A percentile compares a stretch with the other conserved stretches of the same genome.
phyloP scores from a whole-genome alignment of 2,113 vertebrate genomes.

The Pantherophis guttatus region DNA sequence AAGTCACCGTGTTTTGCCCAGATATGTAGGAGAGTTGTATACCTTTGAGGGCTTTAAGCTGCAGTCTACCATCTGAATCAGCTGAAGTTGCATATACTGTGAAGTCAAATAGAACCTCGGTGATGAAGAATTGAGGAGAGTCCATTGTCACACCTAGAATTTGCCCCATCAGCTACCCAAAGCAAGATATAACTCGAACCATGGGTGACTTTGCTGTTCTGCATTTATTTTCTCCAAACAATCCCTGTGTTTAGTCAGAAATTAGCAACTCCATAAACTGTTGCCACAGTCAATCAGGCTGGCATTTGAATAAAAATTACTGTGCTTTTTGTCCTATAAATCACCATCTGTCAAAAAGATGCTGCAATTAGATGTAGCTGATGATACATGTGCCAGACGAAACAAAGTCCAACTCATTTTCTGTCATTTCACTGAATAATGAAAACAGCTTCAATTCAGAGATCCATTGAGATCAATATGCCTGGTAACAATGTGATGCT shows the following conservation, averaged over 20 bases:
- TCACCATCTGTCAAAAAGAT: not conserved
- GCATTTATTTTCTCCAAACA: conserved; percentile 44
- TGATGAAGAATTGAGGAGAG: not conserved
- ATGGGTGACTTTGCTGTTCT: not conserved
- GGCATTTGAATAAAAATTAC: not conserved
- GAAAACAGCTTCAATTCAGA: conserved; percentile 29
- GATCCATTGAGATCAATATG: conserved; percentile 2
- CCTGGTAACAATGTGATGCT: conserved; percentile 3
- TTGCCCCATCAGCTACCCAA: not conserved
- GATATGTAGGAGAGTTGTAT: not conserved
- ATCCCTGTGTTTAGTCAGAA: conserved; percentile 32
- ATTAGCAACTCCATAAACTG: conserved; percentile 22
- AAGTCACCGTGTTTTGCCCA: not conserved
- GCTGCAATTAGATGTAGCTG: conserved; percentile 18
- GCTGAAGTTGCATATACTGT: not conserved
- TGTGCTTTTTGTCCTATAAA: conserved; percentile 21
- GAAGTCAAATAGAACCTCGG: not conserved
- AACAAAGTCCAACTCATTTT: conserved; percentile 37
- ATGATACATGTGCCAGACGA: not conserved
- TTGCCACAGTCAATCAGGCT: conserved; percentile 1
- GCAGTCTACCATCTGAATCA: not conserved
- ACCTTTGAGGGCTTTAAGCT: not conserved
- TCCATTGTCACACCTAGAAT: not conserved
- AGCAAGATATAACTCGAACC: not conserved
- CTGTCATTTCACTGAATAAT: not conserved